Evolutionary conservation across 2,113 vertebrate genomes (phyloP), one percentile per base, ranked within the genome.

Genomic region (Microtus montanus): DNA sequence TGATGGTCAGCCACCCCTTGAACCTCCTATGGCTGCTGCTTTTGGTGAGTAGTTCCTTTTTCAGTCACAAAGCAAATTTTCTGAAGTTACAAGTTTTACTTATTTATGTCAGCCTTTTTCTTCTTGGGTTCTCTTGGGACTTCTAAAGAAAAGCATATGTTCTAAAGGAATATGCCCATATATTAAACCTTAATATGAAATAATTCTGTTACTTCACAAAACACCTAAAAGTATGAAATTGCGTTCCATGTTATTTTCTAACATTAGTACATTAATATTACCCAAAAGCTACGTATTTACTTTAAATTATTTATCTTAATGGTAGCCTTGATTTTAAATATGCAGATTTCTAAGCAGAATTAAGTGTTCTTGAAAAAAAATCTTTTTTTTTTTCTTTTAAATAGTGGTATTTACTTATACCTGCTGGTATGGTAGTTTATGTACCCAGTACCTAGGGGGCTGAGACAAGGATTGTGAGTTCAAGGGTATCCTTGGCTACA

Each of bases 21-120:
- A 99, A 52, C 92, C 98, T 68, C 64, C 96, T 7, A 87, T 98
- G 98, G 77, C 98, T 94, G 26, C 98, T 89, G 89, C 98, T 80
- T 98, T 98, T 97, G 99, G 99, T 99, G 96, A 97, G 97, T 98
- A 96, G 78, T 92, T 95, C 20, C 28, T 28, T 89, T 92, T 83
- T 86, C 85, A 41, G 47, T 96, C 77, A 96, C 68, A 92, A 64
- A 94, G 58, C 89, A 95, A 73, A 61, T 92, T 93, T 96, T 95
- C 85, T 77, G 33, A 93, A 96, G 54, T 82, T 88, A 10, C 0
- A 73, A 78, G 44, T 94, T 96, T 87, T 35, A 70, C 77, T 77
- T 90, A 58, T 70, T 95, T 28, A 1, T 89, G n/a, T 74, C 64
- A 33, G 10, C 20, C 63, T 75, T 83, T 92, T 93, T 78, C 68